phyloP scores from a whole-genome alignment of 2,888 invertebrate species.

The Torymus aiolomorphi region DNA sequence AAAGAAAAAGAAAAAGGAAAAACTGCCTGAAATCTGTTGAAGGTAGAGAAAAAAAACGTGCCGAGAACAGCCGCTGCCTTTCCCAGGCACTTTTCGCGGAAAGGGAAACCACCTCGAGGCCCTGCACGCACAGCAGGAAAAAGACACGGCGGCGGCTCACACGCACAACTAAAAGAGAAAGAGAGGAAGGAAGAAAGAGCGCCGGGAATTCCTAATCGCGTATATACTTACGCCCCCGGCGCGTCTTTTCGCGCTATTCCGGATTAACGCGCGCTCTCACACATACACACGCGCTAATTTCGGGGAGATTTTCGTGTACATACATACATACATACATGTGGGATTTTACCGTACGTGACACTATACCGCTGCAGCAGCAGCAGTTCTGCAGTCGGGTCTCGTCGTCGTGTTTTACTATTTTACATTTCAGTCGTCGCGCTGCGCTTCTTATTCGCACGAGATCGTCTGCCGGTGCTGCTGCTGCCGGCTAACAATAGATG shows the following conservation, averaged over 20 bases:
- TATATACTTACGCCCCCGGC: background rate
- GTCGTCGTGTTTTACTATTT: background rate
- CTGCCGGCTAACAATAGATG: slow-evolving; percentile 28
- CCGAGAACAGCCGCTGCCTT: background rate
- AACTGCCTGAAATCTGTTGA: no score
- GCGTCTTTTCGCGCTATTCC: background rate
- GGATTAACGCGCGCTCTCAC: slow-evolving; percentile 13
- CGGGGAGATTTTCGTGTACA: background rate
- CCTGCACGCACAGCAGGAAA: background rate
- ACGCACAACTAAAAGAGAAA: slow-evolving; percentile 5
- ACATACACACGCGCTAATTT: slow-evolving; percentile 32
- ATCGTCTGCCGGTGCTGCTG: no score
- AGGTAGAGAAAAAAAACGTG: slow-evolving; percentile 3
- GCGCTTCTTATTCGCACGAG: background rate
- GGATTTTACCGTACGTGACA: background rate
- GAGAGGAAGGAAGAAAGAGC: background rate
- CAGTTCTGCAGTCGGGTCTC: background rate
- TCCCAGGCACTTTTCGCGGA: slow-evolving; percentile 44
- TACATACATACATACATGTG: no score
- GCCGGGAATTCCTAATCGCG: slow-evolving; percentile 34
- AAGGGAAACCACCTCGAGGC: background rate
- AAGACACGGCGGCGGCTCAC: background rate
- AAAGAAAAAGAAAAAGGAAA: no score
- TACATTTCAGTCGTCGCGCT: background rate
- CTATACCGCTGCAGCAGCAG: no score